Conservation (phyloP, 2,113 vertebrate species). For the Eulemur rufifrons region DNA sequence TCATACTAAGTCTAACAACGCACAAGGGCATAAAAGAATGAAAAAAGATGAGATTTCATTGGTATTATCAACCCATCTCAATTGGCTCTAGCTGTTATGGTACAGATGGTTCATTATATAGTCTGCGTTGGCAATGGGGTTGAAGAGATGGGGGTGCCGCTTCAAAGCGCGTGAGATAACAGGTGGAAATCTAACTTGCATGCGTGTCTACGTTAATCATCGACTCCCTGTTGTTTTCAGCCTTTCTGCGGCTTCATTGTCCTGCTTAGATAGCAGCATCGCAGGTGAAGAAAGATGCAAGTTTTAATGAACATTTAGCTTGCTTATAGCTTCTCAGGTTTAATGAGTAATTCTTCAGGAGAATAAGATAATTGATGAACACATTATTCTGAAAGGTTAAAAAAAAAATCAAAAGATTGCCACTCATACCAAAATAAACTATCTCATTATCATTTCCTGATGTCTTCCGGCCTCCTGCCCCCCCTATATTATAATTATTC, state of each 20-base stretch:
- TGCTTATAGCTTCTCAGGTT: neutral
- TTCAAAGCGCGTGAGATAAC: constrained; percentile 26
- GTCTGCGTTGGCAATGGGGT: neutral
- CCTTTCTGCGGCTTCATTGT: neutral
- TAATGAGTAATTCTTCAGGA: neutral
- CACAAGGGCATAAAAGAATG: neutral
- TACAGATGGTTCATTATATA: constrained; percentile 60
- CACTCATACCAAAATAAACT: neutral
- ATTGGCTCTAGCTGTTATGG: constrained; percentile 49
- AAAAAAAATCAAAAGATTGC: neutral
- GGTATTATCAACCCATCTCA: constrained; percentile 80
- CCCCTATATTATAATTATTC: neutral
- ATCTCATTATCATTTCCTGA: neutral
- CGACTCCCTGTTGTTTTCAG: neutral
- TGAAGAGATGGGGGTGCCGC: neutral
- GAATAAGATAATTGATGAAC: neutral
- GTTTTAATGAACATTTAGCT: constrained; percentile 50
- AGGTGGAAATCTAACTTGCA: constrained; percentile 41
- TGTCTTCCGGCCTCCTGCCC: neutral
- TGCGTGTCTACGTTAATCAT: neutral
- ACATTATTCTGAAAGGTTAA: neutral
- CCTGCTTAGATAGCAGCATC: neutral
- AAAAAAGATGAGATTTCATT: constrained; percentile 71
- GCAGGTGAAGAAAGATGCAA: neutral
- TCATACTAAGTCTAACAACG: constrained; percentile 49